Evolutionary conservation across 2,797 vertebrate genomes (phyloP), one percentile per base, ranked within the genome.

Genomic region (Parauchenoglanis ngamensis): DNA sequence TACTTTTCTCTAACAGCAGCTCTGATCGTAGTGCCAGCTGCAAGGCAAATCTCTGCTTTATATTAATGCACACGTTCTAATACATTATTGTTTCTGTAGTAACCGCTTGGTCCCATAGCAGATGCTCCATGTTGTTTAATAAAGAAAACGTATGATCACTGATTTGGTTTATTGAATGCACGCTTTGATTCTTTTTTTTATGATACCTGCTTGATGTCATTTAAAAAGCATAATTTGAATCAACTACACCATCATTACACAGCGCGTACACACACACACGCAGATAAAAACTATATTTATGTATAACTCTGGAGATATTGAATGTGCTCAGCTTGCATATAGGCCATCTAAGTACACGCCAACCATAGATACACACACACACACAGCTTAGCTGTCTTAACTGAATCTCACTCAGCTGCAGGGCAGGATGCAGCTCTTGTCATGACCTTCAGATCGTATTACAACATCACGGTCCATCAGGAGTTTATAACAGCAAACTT

Each of bases 371-470:
- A 23, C 23, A 23, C 44, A 21, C 85, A 75, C 79, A 59, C 70
- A 89, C 61, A 52, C 44, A 86, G 77, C 49, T 73, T 49, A 76
- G 83, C 46, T 82, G 80, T 77, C 23, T 13, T 84, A 84, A 87
- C 57, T 76, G 70, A 78, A 83, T 84, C 61, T 56, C 28, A 15
- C 75, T 87, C 63, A 72, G 61, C 86, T 44, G 28, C 46, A 83
- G 72, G 49, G 72, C 73, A 67, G 28, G 23, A 57, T 15, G 46
- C 86, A 77, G 80, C 11, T 59, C 63, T n/a, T 35, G 40, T 44
- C 40, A 72, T 65, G 87, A 81, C 83, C 77, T 85, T 80, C 56
- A 61, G 87, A 85, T 87, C 65, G 25, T 70, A 80, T 88, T 85
- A 88, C 67, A 56, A 65, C 87, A 65, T 57, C 8, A 44, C n/a